Evolutionary conservation across 2,113 vertebrate genomes (phyloP).

Genomic region (Gambusia holbrooki): DNA sequence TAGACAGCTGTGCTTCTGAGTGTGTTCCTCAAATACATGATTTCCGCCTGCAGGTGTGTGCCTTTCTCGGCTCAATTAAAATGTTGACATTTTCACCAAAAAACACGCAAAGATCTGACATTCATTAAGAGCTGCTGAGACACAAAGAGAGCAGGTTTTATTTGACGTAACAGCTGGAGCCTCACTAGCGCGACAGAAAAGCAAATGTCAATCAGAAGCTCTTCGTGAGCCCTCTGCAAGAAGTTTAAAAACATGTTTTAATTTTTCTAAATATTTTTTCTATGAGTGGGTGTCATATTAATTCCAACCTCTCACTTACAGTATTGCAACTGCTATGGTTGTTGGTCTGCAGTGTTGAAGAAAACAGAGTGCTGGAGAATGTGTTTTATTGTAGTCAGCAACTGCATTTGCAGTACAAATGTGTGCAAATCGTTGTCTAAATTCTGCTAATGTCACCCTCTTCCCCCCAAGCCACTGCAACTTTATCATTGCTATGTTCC

Average conservation of each 20-base stretch:
- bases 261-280: neutral
- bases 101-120: neutral
- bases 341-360: neutral
- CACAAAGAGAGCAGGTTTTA: too few relatives aligned
- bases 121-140: neutral
- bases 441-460: too few relatives aligned
- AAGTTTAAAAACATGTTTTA: neutral
- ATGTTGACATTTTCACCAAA: neutral
- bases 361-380: too few relatives aligned
- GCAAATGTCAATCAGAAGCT: neutral
- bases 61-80: neutral
- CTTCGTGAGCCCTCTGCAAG: neutral
- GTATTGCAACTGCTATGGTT: neutral
- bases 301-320: neutral
- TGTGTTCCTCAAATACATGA: neutral
- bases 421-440: too few relatives aligned
- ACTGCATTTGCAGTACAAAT: too few relatives aligned
- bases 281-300: neutral
- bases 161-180: neutral
- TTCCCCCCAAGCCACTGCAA: too few relatives aligned
- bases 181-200: neutral
- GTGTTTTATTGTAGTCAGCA: too few relatives aligned
- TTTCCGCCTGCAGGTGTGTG: neutral
- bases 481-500: too few relatives aligned
- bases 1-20: neutral